Conservation (phyloP, 2,797 vertebrate species). For the Saxicola maurus region DNA sequence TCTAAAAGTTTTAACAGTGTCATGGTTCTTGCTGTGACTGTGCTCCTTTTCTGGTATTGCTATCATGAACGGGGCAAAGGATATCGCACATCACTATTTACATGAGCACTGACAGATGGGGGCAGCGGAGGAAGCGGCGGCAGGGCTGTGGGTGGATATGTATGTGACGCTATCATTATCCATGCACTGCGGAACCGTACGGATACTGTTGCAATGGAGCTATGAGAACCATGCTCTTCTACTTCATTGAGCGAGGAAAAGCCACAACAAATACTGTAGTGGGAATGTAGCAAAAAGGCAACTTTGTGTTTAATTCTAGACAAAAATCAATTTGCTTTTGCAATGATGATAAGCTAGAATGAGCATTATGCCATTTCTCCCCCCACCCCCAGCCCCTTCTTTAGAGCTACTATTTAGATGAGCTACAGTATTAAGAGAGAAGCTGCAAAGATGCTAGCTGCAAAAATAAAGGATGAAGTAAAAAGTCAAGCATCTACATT, state of each 20-base stretch:
- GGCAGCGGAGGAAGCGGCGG: background rate
- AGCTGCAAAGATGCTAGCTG: constrained; percentile 53
- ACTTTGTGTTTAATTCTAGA: background rate
- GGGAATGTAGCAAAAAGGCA: constrained; percentile 3
- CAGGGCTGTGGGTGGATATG: background rate
- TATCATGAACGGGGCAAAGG: background rate
- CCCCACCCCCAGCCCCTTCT: background rate
- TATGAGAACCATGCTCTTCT: constrained; percentile 13
- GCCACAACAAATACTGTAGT: background rate
- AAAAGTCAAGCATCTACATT: background rate
- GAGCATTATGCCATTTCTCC: background rate
- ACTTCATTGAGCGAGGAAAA: background rate
- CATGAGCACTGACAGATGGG: background rate
- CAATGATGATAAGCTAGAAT: constrained; percentile 3
- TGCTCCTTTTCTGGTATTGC: accelerated
- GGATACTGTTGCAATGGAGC: background rate
- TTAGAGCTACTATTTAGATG: background rate
- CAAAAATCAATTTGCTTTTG: background rate
- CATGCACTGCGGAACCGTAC: background rate
- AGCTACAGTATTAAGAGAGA: constrained; percentile 32
- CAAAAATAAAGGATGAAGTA: constrained; percentile 30
- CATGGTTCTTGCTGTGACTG: background rate
- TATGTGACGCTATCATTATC: background rate
- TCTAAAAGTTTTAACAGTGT: background rate
- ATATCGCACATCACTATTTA: background rate